phyloP scores from a whole-genome alignment of 35 echinoderm and acorn worm species.

The Heliocidaris erythrogramma region DNA sequence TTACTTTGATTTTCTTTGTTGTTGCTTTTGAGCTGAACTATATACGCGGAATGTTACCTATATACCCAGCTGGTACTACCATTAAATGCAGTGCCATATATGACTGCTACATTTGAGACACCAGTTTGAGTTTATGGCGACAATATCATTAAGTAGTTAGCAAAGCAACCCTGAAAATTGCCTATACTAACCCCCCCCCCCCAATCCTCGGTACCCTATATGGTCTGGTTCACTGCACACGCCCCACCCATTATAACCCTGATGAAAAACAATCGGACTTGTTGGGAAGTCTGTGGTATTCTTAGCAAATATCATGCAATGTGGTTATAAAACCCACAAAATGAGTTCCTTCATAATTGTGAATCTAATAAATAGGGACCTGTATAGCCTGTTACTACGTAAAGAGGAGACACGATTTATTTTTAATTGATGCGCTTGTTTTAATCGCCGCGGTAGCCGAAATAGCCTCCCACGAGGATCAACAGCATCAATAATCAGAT shows the following conservation, averaged over 20 bases:
- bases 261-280: neutral
- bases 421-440: neutral
- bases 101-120: too few species aligned
- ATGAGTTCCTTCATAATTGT: neutral
- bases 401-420: neutral
- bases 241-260: neutral
- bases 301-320: neutral
- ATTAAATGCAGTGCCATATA: too few species aligned
- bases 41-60: too few species aligned
- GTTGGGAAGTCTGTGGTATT: neutral
- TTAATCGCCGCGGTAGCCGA: neutral
- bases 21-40: too few species aligned
- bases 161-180: too few species aligned
- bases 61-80: too few species aligned
- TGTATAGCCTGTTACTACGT: neutral
- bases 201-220: too few species aligned
- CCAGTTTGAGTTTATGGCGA: too few species aligned
- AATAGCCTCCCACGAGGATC: neutral
- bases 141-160: too few species aligned
- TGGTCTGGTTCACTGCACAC: neutral
- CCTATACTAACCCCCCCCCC: too few species aligned
- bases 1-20: too few species aligned
- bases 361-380: neutral
- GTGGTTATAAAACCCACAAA: neutral
- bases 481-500: neutral